phyloP scores from a whole-genome alignment of 2,888 invertebrate genomes.

The Steinernema scapterisci region DNA sequence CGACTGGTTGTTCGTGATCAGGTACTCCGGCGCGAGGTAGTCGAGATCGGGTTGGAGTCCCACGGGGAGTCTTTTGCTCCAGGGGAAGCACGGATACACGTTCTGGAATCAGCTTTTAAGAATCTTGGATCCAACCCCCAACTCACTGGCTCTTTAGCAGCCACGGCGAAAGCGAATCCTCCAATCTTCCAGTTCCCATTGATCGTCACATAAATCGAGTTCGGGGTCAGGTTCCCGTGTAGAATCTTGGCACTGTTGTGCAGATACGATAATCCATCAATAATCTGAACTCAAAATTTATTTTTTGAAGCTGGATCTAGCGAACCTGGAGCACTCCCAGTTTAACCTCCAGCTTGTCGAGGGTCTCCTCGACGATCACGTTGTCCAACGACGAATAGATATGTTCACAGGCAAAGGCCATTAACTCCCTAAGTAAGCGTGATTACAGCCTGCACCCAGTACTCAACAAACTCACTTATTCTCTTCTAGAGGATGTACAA shows the following conservation, averaged over 20 bases:
- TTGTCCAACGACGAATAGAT: conserved; percentile 52
- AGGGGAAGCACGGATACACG: conserved; percentile 80
- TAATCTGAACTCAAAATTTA: conserved; percentile 70
- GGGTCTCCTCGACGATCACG: conserved; percentile 45
- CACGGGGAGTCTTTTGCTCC: conserved; percentile 87
- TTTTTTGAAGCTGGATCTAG: neutral
- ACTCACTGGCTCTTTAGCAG: conserved; percentile 58
- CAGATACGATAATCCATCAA: conserved; percentile 88
- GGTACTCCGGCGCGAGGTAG: conserved; percentile 90
- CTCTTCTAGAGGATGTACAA: conserved; percentile 58
- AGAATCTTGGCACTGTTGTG: conserved; percentile 85
- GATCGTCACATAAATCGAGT: conserved; percentile 86
- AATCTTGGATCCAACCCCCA: neutral
- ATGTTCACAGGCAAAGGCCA: conserved; percentile 47
- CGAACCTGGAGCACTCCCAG: conserved; percentile 61
- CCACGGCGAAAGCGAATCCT: conserved; percentile 86
- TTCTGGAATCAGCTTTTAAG: conserved; percentile 73
- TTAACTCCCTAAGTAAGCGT: conserved; percentile 41
- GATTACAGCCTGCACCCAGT: neutral
- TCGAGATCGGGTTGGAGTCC: conserved; percentile 93
- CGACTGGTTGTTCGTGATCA: conserved; percentile 70
- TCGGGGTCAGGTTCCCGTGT: conserved; percentile 92
- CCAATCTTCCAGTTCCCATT: conserved; percentile 94
- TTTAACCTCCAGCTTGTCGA: conserved; percentile 64
- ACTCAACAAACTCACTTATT: conserved; percentile 51